These are phyloP conservation scores for Leguminivora glycinivorella DNA, from an alignment of 1,140 invertebrate genomes.

Conservation along the genomic window DNA sequence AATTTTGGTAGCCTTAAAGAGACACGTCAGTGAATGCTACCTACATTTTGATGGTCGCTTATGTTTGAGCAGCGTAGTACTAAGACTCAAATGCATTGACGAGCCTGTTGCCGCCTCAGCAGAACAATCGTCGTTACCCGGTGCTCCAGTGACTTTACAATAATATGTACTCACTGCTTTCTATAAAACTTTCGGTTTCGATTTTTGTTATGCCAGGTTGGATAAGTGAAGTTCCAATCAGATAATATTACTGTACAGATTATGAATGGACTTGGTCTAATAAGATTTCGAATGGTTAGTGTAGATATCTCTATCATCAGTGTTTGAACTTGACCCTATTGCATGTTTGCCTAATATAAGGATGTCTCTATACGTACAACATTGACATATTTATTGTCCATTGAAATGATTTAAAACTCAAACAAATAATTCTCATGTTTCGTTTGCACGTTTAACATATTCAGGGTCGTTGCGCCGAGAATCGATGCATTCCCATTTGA, in stretches of 20 bases:
- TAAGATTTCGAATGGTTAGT: constrained; percentile 8
- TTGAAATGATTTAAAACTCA: background rate
- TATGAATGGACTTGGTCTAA: constrained; percentile 28
- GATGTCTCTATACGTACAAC: background rate
- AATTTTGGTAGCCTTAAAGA: background rate
- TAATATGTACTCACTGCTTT: constrained; percentile 59
- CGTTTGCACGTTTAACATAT: constrained; percentile 30
- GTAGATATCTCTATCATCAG: background rate
- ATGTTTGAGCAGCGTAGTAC: constrained; percentile 20
- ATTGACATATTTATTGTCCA: background rate
- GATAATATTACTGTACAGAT: constrained; percentile 12
- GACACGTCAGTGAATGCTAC: constrained; percentile 40
- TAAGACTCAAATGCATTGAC: constrained; percentile 40
- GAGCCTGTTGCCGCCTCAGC: constrained; percentile 46
- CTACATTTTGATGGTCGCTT: background rate
- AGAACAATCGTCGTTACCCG: constrained; percentile 64
- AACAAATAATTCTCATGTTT: constrained; percentile 22
- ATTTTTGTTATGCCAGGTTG: constrained; percentile 36
- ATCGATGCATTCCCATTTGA: constrained; percentile 60
- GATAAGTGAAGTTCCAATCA: constrained; percentile 17
- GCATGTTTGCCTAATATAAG: background rate
- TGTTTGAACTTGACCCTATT: background rate
- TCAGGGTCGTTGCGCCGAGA: constrained; percentile 21
- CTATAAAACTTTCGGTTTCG: constrained; percentile 66
- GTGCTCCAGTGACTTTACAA: constrained; percentile 72